Evolutionary conservation across 35 echinoderm and acorn worm species (phyloP).

Genomic region (Apostichopus parvimensis): DNA sequence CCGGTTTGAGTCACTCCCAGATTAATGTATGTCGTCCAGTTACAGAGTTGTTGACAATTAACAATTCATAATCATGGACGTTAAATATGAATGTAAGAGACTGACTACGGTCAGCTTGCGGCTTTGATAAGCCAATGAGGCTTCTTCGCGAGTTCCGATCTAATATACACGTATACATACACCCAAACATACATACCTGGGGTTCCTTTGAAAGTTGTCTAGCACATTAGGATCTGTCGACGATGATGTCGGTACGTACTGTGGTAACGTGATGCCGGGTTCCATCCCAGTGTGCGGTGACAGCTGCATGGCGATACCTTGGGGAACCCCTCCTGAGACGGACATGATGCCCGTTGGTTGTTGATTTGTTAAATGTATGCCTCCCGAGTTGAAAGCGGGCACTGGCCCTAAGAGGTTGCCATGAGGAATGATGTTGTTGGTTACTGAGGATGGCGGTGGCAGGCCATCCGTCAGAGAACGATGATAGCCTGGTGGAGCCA

Average conservation of each 20-base stretch:
- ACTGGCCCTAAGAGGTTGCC: background rate
- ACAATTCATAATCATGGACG: too few relatives aligned
- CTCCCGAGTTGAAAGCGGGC: background rate
- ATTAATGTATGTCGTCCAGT: too few relatives aligned
- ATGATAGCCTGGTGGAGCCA: constrained; percentile 41
- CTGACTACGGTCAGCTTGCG: too few relatives aligned
- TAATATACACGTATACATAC: too few relatives aligned
- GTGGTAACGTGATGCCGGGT: background rate
- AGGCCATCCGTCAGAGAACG: background rate
- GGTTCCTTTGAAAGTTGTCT: constrained; percentile 6
- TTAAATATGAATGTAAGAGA: too few relatives aligned
- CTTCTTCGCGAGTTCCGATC: too few relatives aligned
- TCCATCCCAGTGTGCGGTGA: constrained; percentile 25
- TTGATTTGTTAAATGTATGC: background rate
- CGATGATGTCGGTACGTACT: constrained; percentile 29
- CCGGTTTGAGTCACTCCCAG: too few relatives aligned
- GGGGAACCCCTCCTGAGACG: constrained; percentile 33
- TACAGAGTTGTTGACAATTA: too few relatives aligned
- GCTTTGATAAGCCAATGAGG: too few relatives aligned
- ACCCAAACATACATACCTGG: background rate
- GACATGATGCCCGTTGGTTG: constrained; percentile 22
- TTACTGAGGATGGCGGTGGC: background rate
- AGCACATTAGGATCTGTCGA: background rate
- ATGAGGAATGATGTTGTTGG: constrained; percentile 10
- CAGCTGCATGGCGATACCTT: constrained; percentile 27